A percentile compares a stretch with the other conserved stretches of the same genome.
These are phyloP conservation scores for Cryptus armator DNA, from an alignment of 2,888 invertebrate species.

Conservation along the genomic window DNA sequence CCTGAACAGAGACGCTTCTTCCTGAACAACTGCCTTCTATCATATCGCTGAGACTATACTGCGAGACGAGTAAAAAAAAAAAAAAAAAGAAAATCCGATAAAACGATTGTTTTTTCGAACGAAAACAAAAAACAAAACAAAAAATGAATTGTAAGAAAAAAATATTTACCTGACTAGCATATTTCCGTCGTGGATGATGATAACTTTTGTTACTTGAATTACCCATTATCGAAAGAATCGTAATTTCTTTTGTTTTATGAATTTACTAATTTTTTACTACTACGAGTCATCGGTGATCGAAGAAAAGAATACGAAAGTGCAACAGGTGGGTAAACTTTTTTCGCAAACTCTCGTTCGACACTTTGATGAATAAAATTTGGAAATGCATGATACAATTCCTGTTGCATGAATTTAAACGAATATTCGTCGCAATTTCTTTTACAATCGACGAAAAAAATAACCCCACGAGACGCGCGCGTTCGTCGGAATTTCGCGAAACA, in stretches of 20 bases:
- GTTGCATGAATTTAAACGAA: neutral
- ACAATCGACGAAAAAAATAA: no score
- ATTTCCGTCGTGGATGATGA: conserved; percentile 76
- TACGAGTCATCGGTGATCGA: neutral
- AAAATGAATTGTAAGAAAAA: neutral
- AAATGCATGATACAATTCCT: neutral
- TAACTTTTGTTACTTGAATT: conserved; percentile 79
- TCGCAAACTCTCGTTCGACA: neutral
- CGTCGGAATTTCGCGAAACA: no score
- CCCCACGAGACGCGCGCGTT: no score
- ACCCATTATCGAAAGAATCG: conserved; percentile 77
- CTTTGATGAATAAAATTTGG: neutral
- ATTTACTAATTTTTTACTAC: neutral
- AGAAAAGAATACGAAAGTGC: neutral
- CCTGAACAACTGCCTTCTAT: conserved; percentile 76
- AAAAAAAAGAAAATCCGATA: no score
- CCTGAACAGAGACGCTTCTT: conserved; percentile 70
- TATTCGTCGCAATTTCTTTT: no score
- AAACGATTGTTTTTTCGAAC: neutral
- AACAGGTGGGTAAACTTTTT: neutral
- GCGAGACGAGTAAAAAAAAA: conserved; percentile 21
- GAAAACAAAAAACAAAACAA: conserved; percentile 48
- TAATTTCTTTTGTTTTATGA: neutral
- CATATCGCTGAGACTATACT: conserved; percentile 80
- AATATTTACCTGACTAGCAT: conserved; percentile 80